Conservation (phyloP, 2,888 invertebrate species). For the Drosophila quinaria region DNA sequence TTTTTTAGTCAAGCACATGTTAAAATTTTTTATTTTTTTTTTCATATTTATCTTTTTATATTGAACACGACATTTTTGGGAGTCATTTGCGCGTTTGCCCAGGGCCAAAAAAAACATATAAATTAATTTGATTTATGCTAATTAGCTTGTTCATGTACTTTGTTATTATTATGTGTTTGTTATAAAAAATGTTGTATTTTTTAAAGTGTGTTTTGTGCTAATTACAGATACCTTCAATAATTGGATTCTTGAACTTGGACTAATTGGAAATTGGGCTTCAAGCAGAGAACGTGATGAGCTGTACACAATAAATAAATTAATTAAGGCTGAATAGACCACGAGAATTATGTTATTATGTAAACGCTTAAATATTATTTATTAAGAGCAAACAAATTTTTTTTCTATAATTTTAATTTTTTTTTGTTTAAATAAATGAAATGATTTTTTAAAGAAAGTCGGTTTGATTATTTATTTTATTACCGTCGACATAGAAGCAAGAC, state of each 20-base stretch:
- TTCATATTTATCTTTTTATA: slow-evolving; percentile 11
- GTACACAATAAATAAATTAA: slow-evolving; percentile 47
- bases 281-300: slow-evolving; percentile 28
- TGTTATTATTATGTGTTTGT: slow-evolving; percentile 26
- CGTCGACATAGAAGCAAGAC: no score
- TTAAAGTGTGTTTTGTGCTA: slow-evolving; percentile 38
- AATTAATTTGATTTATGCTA: slow-evolving; percentile 67
- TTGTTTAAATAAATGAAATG: slow-evolving; percentile 41
- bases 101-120: slow-evolving; percentile 43
- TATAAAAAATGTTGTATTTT: slow-evolving; percentile 22
- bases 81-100: slow-evolving; percentile 22
- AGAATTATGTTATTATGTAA: slow-evolving; percentile 41
- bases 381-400: not conserved
- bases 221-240: slow-evolving; percentile 83
- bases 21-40: not conserved
- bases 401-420: slow-evolving; percentile 6
- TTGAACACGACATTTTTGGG: slow-evolving; percentile 27
- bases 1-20: not conserved
- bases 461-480: not conserved
- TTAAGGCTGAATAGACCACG: slow-evolving; percentile 47
- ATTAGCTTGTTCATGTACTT: slow-evolving; percentile 43
- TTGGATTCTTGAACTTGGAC: slow-evolving; percentile 83
- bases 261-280: slow-evolving; percentile 57
- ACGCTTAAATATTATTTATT: slow-evolving; percentile 9
- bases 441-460: slow-evolving; percentile 11